Evolutionary conservation across 2,113 vertebrate genomes (phyloP), one percentile per base, ranked within the genome.

Genomic region (Aplodontia rufa): DNA sequence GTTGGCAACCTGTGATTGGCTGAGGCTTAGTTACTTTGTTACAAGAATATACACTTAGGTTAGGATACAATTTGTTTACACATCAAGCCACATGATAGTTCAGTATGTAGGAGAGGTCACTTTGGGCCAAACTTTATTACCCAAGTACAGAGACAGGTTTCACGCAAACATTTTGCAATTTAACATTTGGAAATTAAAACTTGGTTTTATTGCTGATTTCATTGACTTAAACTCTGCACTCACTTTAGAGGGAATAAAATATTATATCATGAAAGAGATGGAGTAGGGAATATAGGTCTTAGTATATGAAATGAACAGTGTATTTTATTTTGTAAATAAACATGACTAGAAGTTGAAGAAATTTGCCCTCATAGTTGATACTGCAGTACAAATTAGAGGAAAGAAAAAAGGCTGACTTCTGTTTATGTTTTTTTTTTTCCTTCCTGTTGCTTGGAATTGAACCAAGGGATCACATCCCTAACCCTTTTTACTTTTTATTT

Each of bases 381-480:
- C 37, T 30, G 28, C 58, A 28, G 24, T 47, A 24, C 9, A n/a
- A 88, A 66, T 93, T 74, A 87, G 74, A 91, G 62, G 13, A 53
- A 76, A 86, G 91, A 30, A 42, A 79, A 68, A 69, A 66, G 42
- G 20, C 30, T 32, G 40, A 37, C 6, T 95, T 87, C 66, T 22
- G 51, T 81, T 96, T 92, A 3, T 95, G 89, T 58, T 55, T 76
- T 85, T 91, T 53, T 69, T 17, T 68, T 17, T 68, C 35, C 53
- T 16, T 2, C 53, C 24, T 28, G 58, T 60, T 60, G 24, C 58
- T 60, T 22, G 58, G 24, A 26, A 60, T 5, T 60, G 58, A 60
- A 60, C 9, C 58, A 17, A 55, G 22, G 53, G 49, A 20, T 20
- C 58, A 60, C 58, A 60, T 60, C 24, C 24, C 58, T 60, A 28